These are phyloP conservation scores for Sebastes steindachneri DNA, from an alignment of 2,797 vertebrate genomes.

Conservation along the genomic window DNA sequence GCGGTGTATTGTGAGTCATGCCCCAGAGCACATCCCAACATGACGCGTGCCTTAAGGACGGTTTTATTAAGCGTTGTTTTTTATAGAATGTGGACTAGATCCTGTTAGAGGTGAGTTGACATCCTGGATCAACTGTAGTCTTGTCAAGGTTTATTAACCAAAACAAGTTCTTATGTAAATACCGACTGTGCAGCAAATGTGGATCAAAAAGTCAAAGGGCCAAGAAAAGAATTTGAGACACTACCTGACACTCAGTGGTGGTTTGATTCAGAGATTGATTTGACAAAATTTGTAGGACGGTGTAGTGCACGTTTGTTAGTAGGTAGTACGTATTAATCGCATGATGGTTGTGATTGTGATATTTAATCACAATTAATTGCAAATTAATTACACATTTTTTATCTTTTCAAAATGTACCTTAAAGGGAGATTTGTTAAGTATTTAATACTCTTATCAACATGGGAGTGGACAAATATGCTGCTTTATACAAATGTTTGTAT, in stretches of 20 bases:
- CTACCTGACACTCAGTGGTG: neutral
- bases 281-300: neutral
- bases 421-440: neutral
- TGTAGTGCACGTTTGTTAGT: neutral
- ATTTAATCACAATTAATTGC: neutral
- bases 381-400: neutral
- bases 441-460: neutral
- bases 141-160: neutral
- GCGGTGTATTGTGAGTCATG: neutral
- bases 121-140: neutral
- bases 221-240: neutral
- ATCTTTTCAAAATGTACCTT: too few species aligned
- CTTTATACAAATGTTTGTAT: neutral
- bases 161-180: neutral
- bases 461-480: neutral
- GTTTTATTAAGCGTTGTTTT: neutral
- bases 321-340: neutral
- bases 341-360: too few species aligned
- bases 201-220: neutral
- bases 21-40: neutral
- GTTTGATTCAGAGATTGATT: neutral
- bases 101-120: slow-evolving; percentile 6
- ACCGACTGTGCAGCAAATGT: neutral
- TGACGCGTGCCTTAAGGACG: neutral
- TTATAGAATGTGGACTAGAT: neutral